Evolutionary conservation across 1,140 invertebrate genomes (phyloP).

Genomic region (Uloborus diversus): DNA sequence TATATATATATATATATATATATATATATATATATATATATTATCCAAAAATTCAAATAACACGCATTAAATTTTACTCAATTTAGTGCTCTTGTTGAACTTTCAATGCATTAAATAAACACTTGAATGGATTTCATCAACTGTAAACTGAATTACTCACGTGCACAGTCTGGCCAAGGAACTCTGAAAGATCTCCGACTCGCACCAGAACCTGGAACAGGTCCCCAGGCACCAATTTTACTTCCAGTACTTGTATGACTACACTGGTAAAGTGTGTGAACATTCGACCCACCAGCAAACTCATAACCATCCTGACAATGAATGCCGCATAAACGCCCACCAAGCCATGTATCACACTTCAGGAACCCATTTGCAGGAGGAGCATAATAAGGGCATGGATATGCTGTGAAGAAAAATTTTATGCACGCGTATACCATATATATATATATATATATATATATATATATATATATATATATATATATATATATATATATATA

Average conservation of each 20-base stretch:
- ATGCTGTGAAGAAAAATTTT: conserved; percentile 85
- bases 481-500: too few relatives aligned
- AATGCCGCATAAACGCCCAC: conserved; percentile 81
- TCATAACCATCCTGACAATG: conserved; percentile 95
- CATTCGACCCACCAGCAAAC: not conserved
- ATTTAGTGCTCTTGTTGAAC: not conserved
- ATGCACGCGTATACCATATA: too few relatives aligned
- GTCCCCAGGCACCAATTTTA: not conserved
- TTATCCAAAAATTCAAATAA: conserved; percentile 3
- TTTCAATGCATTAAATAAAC: not conserved
- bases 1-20: not conserved
- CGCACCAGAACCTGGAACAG: not conserved
- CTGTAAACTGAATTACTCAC: conserved; percentile 24
- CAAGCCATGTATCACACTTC: conserved; percentile 16
- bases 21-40: not conserved
- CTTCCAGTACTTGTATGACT: not conserved
- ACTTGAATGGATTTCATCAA: not conserved
- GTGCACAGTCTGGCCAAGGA: conserved; percentile 56
- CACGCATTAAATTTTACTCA: not conserved
- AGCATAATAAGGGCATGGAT: conserved; percentile 71
- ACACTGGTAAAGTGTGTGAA: conserved; percentile 5
- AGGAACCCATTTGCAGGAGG: conserved; percentile 39
- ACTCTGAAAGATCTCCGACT: conserved; percentile 1
- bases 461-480: too few relatives aligned
- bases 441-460: conserved; percentile 68